phyloP scores from a whole-genome alignment of 2,113 vertebrate species.

The Tonatia bakeri region DNA sequence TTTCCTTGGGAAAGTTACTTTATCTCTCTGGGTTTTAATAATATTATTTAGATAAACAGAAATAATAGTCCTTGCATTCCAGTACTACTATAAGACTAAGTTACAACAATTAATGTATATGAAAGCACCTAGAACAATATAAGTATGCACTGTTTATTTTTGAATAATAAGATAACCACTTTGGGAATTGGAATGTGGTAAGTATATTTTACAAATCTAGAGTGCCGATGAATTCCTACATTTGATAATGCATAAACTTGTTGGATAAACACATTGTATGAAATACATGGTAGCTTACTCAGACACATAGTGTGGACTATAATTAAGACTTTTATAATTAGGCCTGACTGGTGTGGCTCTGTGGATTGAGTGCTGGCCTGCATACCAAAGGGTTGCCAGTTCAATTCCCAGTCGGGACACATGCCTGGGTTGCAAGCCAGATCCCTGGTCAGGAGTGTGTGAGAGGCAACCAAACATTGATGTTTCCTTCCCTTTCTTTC shows the following conservation, averaged over 20 bases:
- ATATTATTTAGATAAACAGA: neutral
- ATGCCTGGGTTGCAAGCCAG: too few relatives aligned
- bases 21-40: neutral
- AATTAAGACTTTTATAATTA: conserved; percentile 11
- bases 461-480: too few relatives aligned
- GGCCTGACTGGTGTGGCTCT: too few relatives aligned
- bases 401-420: too few relatives aligned
- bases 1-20: neutral
- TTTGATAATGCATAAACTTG: neutral
- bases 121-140: neutral
- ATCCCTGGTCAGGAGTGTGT: too few relatives aligned
- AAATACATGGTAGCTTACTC: neutral
- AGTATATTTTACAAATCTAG: neutral
- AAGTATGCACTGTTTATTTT: neutral
- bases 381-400: too few relatives aligned
- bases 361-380: too few relatives aligned
- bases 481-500: too few relatives aligned
- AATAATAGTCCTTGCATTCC: neutral
- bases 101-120: neutral
- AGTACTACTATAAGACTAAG: neutral
- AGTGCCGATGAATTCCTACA: neutral
- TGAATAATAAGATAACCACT: neutral
- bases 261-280: neutral
- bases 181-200: neutral
- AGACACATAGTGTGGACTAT: neutral